Evolutionary conservation across 2,888 invertebrate genomes (phyloP), one percentile per base, ranked within the genome.

Genomic region (Galerucella nymphaeae): DNA sequence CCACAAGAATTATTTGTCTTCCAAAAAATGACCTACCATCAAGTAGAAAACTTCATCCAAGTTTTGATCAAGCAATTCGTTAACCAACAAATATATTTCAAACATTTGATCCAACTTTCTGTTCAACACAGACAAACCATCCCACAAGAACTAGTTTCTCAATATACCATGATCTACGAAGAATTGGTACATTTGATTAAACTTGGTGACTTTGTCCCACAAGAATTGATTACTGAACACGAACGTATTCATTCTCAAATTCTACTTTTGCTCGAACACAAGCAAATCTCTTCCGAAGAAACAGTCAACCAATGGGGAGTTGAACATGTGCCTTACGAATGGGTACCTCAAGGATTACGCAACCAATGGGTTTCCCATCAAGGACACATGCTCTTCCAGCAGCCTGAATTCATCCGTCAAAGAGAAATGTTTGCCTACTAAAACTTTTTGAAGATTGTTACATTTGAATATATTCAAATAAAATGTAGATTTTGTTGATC

Each of bases 11-110:
- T 59, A 14, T 8, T 59, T n/a, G 9, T 38, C 6, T 59, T n/a
- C 59, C 59, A 59, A n/a, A 38, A 38, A 59, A 59, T 59, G 3
- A 59, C 59, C 30, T 59, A 59, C 38, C 59, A n/a, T 38, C n/a
- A 59, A 38, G 59, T 59, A n/a, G 59, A 59, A 14, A 14, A n/a
- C 13, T 30, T 30, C 38, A 14, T 59, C 38, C 59, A 38, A 8
- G 14, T 23, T 14, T 59, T 59, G 59, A 59, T 59, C 38, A 30
- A 59, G 13, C 30, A 59, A 59, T 38, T 59, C 8, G 30, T 59
- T 14, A 5, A 59, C n/a, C 59, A 59, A 59, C 59, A 59, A 59
- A 23, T 5, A 0, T 38, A 59, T 16, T 59, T 59, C 14, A 30
- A 59, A 59, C 30, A 59, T 11, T 23, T 59, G 30, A 30, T 59